These are phyloP conservation scores for Drosophila watanabei DNA, from an alignment of 1,140 invertebrate species.

Conservation along the genomic window DNA sequence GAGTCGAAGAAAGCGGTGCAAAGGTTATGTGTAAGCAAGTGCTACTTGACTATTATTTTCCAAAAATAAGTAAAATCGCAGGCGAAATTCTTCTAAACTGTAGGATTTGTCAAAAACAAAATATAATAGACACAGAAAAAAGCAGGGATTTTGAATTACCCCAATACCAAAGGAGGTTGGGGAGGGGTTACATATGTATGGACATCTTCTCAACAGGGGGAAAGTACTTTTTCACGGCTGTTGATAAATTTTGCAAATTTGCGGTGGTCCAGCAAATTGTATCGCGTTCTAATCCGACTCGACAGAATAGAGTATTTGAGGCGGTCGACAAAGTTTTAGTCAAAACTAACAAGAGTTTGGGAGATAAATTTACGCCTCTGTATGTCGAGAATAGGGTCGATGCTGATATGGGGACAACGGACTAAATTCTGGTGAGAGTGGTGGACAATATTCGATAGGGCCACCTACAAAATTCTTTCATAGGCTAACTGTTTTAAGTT, in stretches of 20 bases:
- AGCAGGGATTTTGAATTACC: background rate
- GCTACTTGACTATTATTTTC: background rate
- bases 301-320: background rate
- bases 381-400: too few relatives aligned
- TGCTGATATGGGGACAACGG: background rate
- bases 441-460: background rate
- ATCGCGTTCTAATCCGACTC: background rate
- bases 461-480: background rate
- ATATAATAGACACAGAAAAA: background rate
- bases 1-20: constrained; percentile 1
- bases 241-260: background rate
- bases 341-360: background rate
- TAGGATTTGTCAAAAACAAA: background rate
- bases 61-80: background rate
- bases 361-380: too few relatives aligned
- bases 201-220: background rate
- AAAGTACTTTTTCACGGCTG: background rate
- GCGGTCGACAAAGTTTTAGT: background rate
- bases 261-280: background rate
- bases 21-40: background rate
- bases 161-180: background rate
- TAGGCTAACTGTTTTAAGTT: background rate
- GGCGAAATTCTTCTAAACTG: background rate
- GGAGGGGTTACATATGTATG: background rate
- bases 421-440: background rate